phyloP scores from a whole-genome alignment of 2,113 vertebrate genomes.

The Hyperoodon ampullatus region DNA sequence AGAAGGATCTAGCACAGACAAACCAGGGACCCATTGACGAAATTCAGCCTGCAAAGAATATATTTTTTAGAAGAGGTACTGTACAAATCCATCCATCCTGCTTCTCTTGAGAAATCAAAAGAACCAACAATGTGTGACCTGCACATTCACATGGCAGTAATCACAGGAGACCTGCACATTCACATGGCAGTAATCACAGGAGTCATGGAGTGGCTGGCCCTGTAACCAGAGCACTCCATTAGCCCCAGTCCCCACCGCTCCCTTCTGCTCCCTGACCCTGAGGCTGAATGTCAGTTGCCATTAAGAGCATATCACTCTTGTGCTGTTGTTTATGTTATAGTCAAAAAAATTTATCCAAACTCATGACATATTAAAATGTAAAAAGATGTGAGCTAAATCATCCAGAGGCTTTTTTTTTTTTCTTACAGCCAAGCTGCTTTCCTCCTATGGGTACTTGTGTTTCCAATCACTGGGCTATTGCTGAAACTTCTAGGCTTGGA shows the following conservation, averaged over 20 bases:
- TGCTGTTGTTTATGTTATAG: not conserved
- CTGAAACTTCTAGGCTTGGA: too few species aligned
- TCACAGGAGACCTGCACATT: not conserved
- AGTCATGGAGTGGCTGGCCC: not conserved
- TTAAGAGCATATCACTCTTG: not conserved
- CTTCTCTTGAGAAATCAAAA: conserved; percentile 20
- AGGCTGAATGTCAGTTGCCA: not conserved
- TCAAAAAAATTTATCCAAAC: not conserved
- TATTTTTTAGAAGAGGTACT: not conserved
- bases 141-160: not conserved
- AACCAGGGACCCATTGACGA: not conserved
- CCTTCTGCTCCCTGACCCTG: not conserved
- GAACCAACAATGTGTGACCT: not conserved
- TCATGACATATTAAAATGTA: not conserved
- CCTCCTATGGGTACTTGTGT: not conserved
- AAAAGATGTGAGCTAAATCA: not conserved
- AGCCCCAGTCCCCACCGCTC: not conserved
- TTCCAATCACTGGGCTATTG: not conserved
- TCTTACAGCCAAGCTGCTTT: not conserved
- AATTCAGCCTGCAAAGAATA: not conserved
- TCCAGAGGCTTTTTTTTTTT: not conserved
- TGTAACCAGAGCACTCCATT: not conserved
- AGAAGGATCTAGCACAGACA: not conserved
- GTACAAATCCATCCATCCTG: not conserved
- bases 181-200: not conserved